A percentile compares a stretch with the other conserved stretches of the same genome.
Evolutionary conservation across 2,888 invertebrate species (phyloP).

Genomic region (Xanthorhoe spadicearia): DNA sequence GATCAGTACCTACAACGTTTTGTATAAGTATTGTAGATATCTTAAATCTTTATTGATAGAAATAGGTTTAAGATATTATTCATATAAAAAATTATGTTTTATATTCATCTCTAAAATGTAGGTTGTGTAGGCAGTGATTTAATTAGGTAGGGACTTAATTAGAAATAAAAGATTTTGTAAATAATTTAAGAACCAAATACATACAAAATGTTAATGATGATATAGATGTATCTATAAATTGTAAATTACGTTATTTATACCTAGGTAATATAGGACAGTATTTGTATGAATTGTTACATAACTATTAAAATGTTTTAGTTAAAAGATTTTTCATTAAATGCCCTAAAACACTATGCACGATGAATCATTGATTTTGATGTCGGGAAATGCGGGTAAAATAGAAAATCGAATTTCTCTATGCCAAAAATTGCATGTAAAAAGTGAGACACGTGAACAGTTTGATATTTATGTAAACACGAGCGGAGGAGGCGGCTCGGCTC

Average conservation of each 20-base stretch:
- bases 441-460: slow-evolving; percentile 19
- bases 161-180: slow-evolving; percentile 24
- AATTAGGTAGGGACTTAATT: too few relatives aligned
- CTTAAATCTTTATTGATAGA: background rate
- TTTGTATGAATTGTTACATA: slow-evolving; percentile 50
- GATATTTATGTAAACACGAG: slow-evolving; percentile 10
- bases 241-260: slow-evolving; percentile 32
- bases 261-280: slow-evolving; percentile 31
- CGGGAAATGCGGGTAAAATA: background rate
- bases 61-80: background rate
- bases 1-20: background rate
- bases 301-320: slow-evolving; percentile 54
- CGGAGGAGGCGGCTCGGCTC: too few relatives aligned
- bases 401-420: background rate
- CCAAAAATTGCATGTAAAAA: slow-evolving; percentile 12
- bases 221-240: slow-evolving; percentile 11
- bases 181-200: slow-evolving; percentile 29
- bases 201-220: background rate
- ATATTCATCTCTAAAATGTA: background rate
- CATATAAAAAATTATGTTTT: background rate
- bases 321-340: slow-evolving; percentile 32
- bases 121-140: slow-evolving; percentile 23
- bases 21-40: slow-evolving; percentile 6
- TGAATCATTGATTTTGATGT: background rate
- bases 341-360: too few relatives aligned